A percentile compares a stretch with the other conserved stretches of the same genome.
phyloP scores from a whole-genome alignment of 2,888 invertebrate genomes.

The Pocota personata region DNA sequence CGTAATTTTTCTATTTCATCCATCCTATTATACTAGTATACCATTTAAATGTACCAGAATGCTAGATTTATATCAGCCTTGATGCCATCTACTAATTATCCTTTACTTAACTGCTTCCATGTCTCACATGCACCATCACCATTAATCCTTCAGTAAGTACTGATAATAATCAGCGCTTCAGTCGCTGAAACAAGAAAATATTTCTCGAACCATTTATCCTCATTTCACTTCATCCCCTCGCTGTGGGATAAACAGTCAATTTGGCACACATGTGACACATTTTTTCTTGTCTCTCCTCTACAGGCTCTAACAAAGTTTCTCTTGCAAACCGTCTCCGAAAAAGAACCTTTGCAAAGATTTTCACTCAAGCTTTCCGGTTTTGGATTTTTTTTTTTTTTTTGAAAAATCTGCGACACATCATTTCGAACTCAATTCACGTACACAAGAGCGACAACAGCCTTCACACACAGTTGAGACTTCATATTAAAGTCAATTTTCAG shows the following conservation, averaged over 20 bases:
- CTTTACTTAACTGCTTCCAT: neutral
- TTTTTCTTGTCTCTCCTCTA: neutral
- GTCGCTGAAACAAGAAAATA: neutral
- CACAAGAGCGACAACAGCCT: conserved; percentile 30
- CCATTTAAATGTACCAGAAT: too few relatives aligned
- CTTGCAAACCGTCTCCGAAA: neutral
- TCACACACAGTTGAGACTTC: conserved; percentile 53
- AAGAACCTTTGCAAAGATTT: conserved; percentile 14
- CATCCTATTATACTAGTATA: too few relatives aligned
- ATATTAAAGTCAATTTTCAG: conserved; percentile 61
- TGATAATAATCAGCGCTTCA: neutral
- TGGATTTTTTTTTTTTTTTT: conserved; percentile 1
- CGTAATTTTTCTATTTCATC: too few relatives aligned
- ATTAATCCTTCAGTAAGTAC: neutral
- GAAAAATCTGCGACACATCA: conserved; percentile 43
- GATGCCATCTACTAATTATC: neutral
- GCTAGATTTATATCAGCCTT: too few relatives aligned
- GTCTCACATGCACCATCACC: neutral
- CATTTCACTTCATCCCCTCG: conserved; percentile 7
- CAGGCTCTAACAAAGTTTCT: conserved; percentile 18
- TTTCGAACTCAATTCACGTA: conserved; percentile 51
- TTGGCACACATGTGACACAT: conserved; percentile 51
- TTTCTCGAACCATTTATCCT: conserved; percentile 12
- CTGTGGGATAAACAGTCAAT: conserved; percentile 41
- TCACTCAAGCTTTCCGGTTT: conserved; percentile 1